phyloP scores from a whole-genome alignment of 2,113 vertebrate genomes.

The Thalassoma bifasciatum region DNA sequence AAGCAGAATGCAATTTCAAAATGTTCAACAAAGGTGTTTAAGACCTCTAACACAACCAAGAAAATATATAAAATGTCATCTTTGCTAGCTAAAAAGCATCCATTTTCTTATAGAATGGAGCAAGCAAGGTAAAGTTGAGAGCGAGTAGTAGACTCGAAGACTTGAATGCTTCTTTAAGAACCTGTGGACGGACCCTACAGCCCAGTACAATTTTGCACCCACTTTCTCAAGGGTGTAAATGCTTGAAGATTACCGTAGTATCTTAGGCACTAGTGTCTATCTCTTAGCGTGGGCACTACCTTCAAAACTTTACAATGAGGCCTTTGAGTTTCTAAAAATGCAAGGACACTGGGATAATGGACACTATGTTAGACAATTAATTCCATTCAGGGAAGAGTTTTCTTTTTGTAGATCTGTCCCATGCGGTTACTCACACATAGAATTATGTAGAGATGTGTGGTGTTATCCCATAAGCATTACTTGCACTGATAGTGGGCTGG shows the following conservation, averaged over 20 bases:
- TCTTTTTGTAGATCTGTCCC: neutral
- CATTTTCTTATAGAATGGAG: neutral
- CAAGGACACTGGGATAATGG: neutral
- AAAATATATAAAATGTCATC: too few relatives aligned
- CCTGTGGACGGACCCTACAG: neutral
- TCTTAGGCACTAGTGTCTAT: neutral
- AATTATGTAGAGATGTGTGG: neutral
- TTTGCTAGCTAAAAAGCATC: neutral
- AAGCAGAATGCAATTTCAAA: neutral
- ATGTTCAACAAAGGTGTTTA: too few relatives aligned
- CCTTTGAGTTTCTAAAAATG: constrained; percentile 7
- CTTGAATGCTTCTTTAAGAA: neutral
- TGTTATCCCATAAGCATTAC: neutral
- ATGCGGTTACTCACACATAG: neutral
- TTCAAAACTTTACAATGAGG: constrained; percentile 20
- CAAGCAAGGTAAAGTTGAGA: neutral
- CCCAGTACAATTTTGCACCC: neutral
- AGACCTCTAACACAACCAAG: too few relatives aligned
- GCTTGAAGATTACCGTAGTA: neutral
- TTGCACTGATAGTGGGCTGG: constrained; percentile 1
- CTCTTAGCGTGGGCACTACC: neutral
- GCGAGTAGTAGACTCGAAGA: neutral
- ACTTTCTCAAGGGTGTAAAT: neutral
- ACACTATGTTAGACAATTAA: neutral
- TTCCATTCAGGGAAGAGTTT: constrained; percentile 5